Conservation (phyloP, 2,888 invertebrate species). For the Gari tellinella region DNA sequence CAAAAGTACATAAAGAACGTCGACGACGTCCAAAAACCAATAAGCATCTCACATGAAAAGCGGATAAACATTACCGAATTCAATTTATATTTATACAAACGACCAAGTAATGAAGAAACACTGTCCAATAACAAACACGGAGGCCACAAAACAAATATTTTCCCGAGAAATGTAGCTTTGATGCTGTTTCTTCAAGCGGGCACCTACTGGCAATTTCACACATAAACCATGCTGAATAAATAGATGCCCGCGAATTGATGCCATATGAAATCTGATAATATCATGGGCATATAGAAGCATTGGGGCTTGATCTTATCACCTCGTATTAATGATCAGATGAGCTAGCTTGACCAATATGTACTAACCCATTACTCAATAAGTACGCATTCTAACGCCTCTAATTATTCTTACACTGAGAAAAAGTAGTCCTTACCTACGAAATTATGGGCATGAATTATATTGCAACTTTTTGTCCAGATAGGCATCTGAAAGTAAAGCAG, state of each 20-base stretch:
- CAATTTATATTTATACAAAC: slow-evolving; percentile 64
- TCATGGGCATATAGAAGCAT: slow-evolving; percentile 33
- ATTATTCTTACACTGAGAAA: too few species aligned
- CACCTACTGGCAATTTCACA: slow-evolving; percentile 40
- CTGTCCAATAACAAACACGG: slow-evolving; percentile 61
- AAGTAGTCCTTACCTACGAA: too few species aligned
- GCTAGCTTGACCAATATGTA: too few species aligned
- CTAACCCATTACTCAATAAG: too few species aligned
- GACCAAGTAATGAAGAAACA: slow-evolving; percentile 60
- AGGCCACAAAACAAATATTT: slow-evolving; percentile 58
- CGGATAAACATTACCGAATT: slow-evolving; percentile 59
- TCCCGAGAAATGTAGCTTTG: slow-evolving; percentile 20
- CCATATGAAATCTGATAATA: slow-evolving; percentile 29
- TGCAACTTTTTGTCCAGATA: too few species aligned
- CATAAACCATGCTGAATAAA: slow-evolving; percentile 64
- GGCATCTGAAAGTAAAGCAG: too few species aligned
- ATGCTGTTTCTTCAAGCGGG: slow-evolving; percentile 9
- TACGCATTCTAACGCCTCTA: too few species aligned
- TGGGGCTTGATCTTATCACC: too few species aligned
- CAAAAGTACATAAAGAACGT: not conserved
- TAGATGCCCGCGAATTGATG: slow-evolving; percentile 11
- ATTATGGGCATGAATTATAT: too few species aligned
- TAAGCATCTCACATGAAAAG: slow-evolving; percentile 55
- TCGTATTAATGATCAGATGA: too few species aligned
- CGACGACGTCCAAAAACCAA: slow-evolving; percentile 22